These are phyloP conservation scores for Andricus grossulariae DNA, from an alignment of 1,140 invertebrate genomes.

Conservation along the genomic window DNA sequence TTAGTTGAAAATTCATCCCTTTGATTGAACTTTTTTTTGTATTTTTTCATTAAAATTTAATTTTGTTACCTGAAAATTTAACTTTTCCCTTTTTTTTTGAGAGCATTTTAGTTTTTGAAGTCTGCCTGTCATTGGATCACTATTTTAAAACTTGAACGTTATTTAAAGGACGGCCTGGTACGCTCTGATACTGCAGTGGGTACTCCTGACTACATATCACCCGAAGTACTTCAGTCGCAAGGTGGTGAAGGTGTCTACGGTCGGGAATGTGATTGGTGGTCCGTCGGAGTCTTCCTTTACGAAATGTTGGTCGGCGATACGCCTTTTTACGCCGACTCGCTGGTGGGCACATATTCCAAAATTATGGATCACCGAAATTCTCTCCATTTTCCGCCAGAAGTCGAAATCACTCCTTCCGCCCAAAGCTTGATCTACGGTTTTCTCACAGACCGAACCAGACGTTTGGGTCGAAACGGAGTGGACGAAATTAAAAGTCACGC, in stretches of 20 bases:
- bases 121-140: not conserved
- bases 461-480: conserved; percentile 95
- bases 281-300: conserved; percentile 98
- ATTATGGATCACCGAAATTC: conserved; percentile 99
- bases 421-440: conserved; percentile 96
- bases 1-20: too few species aligned
- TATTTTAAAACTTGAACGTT: not conserved
- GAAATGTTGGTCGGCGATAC: conserved; percentile 99
- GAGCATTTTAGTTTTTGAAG: too few species aligned
- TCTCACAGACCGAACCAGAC: conserved; percentile 92
- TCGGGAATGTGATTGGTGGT: conserved; percentile 99
- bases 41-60: too few species aligned
- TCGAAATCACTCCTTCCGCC: conserved; percentile 93
- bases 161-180: conserved; percentile 90
- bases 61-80: too few species aligned
- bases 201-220: conserved; percentile 99
- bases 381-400: conserved; percentile 94
- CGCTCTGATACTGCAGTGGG: conserved; percentile 98
- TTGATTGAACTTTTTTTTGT: too few species aligned
- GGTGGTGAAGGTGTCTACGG: conserved; percentile 97
- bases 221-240: conserved; percentile 98
- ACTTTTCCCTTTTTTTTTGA: too few species aligned
- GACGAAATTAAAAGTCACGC: conserved; percentile 96
- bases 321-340: conserved; percentile 98
- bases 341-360: conserved; percentile 98